These are phyloP conservation scores for Hippocampus mohnikei DNA, from an alignment of 2,113 vertebrate species.

Conservation along the genomic window DNA sequence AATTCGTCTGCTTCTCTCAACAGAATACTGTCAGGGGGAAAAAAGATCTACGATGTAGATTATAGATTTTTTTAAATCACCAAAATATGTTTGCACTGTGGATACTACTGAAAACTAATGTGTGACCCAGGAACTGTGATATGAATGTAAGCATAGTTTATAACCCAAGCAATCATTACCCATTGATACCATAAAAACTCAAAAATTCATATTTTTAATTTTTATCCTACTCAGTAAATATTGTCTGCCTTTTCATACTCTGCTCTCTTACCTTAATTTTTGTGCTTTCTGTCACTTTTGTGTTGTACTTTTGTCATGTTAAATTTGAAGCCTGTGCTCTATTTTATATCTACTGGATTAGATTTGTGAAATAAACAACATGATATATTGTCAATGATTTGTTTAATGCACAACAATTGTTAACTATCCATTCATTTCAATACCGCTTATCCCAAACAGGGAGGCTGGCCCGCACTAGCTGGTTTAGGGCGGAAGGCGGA, in stretches of 20 bases:
- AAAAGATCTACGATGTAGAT: neutral
- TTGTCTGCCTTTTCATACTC: slow-evolving; percentile 13
- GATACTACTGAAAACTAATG: slow-evolving; percentile 23
- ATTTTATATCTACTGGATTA: slow-evolving; percentile 54
- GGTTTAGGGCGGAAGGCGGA: too few relatives aligned
- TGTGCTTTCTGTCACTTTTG: slow-evolving; percentile 1
- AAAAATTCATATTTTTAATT: neutral
- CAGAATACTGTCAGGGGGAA: neutral
- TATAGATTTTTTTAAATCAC: neutral
- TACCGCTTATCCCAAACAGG: too few relatives aligned
- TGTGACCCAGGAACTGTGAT: slow-evolving; percentile 8
- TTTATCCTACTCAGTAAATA: slow-evolving; percentile 2
- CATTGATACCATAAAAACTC: neutral
- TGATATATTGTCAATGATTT: slow-evolving; percentile 21
- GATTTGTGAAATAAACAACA: slow-evolving; percentile 61
- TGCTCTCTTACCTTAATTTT: slow-evolving; percentile 15
- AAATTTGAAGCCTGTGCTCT: slow-evolving; percentile 28
- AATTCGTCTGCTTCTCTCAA: neutral
- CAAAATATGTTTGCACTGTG: slow-evolving; percentile 42
- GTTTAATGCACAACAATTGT: neutral
- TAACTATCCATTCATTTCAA: neutral
- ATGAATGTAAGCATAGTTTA: slow-evolving; percentile 35
- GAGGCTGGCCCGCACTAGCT: too few relatives aligned
- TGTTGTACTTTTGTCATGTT: slow-evolving; percentile 36
- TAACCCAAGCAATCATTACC: neutral